Conservation (phyloP, 2,888 invertebrate genomes). For the Adineta ricciae region DNA sequence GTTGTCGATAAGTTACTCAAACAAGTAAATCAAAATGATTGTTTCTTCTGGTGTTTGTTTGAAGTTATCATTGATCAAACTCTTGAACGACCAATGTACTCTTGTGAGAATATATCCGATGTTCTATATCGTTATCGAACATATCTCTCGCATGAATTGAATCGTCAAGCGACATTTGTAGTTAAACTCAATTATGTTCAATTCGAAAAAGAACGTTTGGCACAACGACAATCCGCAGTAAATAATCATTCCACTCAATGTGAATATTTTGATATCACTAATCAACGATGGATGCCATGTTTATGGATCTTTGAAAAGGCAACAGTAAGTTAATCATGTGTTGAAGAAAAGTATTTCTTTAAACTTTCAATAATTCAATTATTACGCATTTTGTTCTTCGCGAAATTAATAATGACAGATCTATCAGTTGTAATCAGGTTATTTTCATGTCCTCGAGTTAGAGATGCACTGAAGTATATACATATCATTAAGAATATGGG, state of each 20-base stretch:
- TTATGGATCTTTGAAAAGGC: background rate
- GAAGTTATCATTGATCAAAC: background rate
- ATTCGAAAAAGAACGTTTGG: background rate
- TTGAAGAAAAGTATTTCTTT: no score
- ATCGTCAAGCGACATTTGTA: background rate
- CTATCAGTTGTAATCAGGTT: no score
- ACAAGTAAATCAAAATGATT: background rate
- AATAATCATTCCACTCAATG: background rate
- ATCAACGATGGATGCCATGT: background rate
- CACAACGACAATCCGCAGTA: background rate
- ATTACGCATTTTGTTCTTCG: no score
- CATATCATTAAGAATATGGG: no score
- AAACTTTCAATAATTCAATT: no score
- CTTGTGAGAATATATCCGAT: background rate
- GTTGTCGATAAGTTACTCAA: background rate
- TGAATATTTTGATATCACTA: background rate
- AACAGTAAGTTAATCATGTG: background rate
- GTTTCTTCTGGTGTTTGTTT: background rate
- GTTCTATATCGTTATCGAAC: background rate
- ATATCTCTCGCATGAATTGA: background rate
- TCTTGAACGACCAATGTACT: constrained; percentile 1
- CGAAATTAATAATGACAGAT: no score
- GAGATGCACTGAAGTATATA: no score
- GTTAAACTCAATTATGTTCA: background rate
- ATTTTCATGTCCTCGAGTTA: no score